Evolutionary conservation across 2,888 invertebrate genomes (phyloP).

Genomic region (Luffia ferchaultella): DNA sequence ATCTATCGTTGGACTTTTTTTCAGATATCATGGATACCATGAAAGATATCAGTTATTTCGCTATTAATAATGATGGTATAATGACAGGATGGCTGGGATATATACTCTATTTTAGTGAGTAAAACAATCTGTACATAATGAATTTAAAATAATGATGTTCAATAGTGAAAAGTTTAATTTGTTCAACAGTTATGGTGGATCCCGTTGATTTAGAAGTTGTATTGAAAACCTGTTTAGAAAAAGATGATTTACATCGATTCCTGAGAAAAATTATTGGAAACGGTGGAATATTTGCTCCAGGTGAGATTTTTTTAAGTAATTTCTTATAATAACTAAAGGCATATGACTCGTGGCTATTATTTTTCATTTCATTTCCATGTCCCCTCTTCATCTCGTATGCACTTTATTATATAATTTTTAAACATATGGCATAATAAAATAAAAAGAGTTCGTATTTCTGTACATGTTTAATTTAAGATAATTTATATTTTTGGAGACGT

Average conservation of each 20-base stretch:
- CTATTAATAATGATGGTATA: conserved; percentile 32
- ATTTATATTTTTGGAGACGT: too few relatives aligned
- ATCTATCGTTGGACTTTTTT: too few relatives aligned
- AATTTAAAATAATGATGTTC: background rate
- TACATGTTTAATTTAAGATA: too few relatives aligned
- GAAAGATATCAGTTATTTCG: conserved; percentile 31
- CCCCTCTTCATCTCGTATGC: conserved; percentile 13
- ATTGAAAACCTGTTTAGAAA: conserved; percentile 15
- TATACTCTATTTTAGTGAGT: conserved; percentile 32
- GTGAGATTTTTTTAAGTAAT: too few relatives aligned
- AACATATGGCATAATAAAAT: conserved; percentile 8
- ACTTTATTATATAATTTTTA: conserved; percentile 9
- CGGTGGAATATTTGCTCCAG: conserved; percentile 21
- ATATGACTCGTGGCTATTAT: conserved; percentile 8
- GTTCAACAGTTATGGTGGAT: conserved; percentile 4
- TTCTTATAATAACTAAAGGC: conserved; percentile 1
- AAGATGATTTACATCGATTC: conserved; percentile 8
- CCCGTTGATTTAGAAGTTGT: conserved; percentile 13
- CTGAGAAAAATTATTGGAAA: conserved; percentile 16
- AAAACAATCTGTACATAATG: background rate
- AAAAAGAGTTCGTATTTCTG: too few relatives aligned
- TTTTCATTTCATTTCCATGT: conserved; percentile 16
- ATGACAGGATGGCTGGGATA: conserved; percentile 39
- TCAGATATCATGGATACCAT: conserved; percentile 43
- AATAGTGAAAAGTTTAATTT: background rate